Percentiles rank a stretch among this genome's conserved stretches.
phyloP scores from a whole-genome alignment of 2,888 invertebrate genomes.

The Papilio demoleus region DNA sequence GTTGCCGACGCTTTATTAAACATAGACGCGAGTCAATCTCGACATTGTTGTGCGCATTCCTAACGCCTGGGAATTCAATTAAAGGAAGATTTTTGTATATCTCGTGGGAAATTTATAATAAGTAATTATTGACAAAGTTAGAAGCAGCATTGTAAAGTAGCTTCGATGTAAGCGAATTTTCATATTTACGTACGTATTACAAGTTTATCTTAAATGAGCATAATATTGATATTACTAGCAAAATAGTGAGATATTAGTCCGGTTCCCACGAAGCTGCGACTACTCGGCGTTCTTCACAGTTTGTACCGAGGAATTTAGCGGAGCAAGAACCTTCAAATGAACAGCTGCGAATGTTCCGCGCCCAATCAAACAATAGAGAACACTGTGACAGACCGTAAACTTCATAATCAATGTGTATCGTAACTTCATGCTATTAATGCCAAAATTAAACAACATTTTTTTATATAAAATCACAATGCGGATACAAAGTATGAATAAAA shows the following conservation, averaged over 20 bases:
- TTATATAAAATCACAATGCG: too few species aligned
- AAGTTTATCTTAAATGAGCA: not conserved
- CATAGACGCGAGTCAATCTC: not conserved
- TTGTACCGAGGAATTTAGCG: constrained; percentile 8
- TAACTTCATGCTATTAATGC: constrained; percentile 24
- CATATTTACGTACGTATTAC: not conserved
- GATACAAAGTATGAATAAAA: too few species aligned
- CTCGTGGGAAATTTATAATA: constrained; percentile 41
- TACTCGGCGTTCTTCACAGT: constrained; percentile 15
- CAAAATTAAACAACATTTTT: not conserved
- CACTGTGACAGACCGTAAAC: not conserved
- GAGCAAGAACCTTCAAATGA: constrained; percentile 17
- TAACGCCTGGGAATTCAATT: constrained; percentile 80
- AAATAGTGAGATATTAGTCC: constrained; percentile 15
- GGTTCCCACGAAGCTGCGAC: constrained; percentile 16
- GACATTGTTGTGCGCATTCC: constrained; percentile 11
- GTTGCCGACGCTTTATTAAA: not conserved
- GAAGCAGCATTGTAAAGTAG: not conserved
- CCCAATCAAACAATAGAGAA: constrained; percentile 30
- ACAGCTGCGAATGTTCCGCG: constrained; percentile 28
- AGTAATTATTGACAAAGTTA: not conserved
- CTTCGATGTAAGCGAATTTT: not conserved
- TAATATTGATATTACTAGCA: not conserved
- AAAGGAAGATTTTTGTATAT: constrained; percentile 88
- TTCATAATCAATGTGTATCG: constrained; percentile 17